A percentile compares a stretch with the other conserved stretches of the same genome.
These are phyloP conservation scores for Tuberolachnus salignus DNA, from an alignment of 2,888 invertebrate species.

Conservation along the genomic window DNA sequence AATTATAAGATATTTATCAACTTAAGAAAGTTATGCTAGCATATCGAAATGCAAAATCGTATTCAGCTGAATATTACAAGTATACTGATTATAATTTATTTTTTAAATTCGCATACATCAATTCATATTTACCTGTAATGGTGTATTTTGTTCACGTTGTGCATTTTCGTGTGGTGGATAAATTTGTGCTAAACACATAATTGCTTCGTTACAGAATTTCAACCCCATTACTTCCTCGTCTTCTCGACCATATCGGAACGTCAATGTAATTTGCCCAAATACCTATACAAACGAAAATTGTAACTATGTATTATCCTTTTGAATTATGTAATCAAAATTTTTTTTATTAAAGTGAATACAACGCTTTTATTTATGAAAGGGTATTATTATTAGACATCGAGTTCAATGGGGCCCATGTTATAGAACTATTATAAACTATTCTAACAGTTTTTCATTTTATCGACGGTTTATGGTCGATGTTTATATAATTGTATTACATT, in stretches of 20 bases:
- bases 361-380: no score
- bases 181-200: constrained; percentile 87
- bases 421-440: no score
- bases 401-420: no score
- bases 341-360: no score
- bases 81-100: not conserved
- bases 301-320: no score
- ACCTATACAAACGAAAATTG: constrained; percentile 63
- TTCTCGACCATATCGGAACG: constrained; percentile 95
- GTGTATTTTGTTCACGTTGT: constrained; percentile 69
- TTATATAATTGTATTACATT: no score
- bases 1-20: no score
- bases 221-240: constrained; percentile 98
- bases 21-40: no score
- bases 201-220: constrained; percentile 96
- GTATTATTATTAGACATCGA: no score
- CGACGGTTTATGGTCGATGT: no score
- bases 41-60: not conserved
- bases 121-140: constrained; percentile 72
- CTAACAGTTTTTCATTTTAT: no score
- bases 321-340: no score
- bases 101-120: not conserved
- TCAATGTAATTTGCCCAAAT: constrained; percentile 84
- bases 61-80: not conserved
- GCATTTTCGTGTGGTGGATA: constrained; percentile 72